phyloP scores from a whole-genome alignment of 92 coral and sea anemone genomes.

The Phenganax stokvisi region DNA sequence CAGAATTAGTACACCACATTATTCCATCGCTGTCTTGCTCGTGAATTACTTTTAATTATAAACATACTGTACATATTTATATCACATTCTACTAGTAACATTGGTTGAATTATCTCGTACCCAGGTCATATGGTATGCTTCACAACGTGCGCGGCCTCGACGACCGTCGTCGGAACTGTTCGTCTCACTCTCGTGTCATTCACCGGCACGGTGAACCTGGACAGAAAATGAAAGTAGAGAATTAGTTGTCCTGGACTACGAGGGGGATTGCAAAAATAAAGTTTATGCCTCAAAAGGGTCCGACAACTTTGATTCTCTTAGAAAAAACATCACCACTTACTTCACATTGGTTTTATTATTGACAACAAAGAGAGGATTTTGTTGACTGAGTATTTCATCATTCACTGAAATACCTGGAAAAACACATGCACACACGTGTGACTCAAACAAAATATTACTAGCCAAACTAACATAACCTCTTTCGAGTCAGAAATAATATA shows the following conservation, averaged over 20 bases:
- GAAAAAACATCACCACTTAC: conserved; percentile 48
- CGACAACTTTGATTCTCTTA: too few relatives aligned
- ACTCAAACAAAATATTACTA: background rate
- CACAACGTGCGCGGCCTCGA: conserved; percentile 94
- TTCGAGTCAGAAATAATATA: background rate
- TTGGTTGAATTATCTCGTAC: too few relatives aligned
- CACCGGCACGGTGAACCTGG: conserved; percentile 87
- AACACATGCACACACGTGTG: background rate
- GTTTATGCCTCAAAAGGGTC: background rate
- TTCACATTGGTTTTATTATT: conserved; percentile 98
- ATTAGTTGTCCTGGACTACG: too few relatives aligned
- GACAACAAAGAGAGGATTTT: conserved; percentile 94
- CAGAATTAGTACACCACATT: too few relatives aligned
- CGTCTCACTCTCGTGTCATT: conserved; percentile 79
- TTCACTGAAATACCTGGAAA: conserved; percentile 91
- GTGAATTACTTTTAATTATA: background rate
- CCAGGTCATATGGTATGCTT: conserved; percentile 70
- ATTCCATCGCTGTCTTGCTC: too few relatives aligned
- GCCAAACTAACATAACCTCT: too few relatives aligned
- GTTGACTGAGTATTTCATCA: conserved; percentile 87
- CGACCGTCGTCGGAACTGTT: conserved; percentile 83
- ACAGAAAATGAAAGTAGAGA: background rate
- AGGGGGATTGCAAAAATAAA: background rate
- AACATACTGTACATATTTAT: conserved; percentile 3
- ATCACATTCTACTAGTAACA: background rate